phyloP scores from a whole-genome alignment of 2,797 vertebrate species.

The Phrynocephalus vlangalii region DNA sequence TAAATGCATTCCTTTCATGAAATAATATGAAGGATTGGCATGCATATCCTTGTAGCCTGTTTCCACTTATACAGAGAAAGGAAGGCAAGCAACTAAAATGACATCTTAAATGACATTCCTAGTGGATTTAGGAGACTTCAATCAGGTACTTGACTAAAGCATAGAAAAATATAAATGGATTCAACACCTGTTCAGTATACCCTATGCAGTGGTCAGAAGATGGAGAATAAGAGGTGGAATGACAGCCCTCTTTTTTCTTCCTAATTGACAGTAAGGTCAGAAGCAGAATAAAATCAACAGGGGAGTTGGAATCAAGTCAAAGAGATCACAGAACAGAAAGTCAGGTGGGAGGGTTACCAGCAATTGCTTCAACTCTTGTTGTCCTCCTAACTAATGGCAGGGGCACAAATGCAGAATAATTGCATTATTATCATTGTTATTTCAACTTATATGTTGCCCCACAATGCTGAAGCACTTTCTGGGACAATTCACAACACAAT shows the following conservation, averaged over 20 bases:
- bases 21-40: background rate
- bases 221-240: background rate
- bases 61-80: background rate
- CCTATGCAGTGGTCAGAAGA: background rate
- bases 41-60: background rate
- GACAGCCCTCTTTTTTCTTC: background rate
- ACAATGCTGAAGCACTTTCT: no score
- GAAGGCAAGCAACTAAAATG: slow-evolving; percentile 1
- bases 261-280: background rate
- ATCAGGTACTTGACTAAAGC: slow-evolving; percentile 10
- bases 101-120: background rate
- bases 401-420: background rate
- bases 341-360: background rate
- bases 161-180: background rate
- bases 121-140: background rate
- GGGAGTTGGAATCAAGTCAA: background rate
- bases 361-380: background rate
- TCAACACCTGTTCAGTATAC: background rate
- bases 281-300: background rate
- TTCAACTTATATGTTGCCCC: no score
- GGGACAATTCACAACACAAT: no score
- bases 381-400: background rate
- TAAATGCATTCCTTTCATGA: background rate
- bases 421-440: no score
- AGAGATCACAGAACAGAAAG: background rate